Evolutionary conservation across 2,888 invertebrate genomes (phyloP).

Genomic region (Caenorhabditis sp.): DNA sequence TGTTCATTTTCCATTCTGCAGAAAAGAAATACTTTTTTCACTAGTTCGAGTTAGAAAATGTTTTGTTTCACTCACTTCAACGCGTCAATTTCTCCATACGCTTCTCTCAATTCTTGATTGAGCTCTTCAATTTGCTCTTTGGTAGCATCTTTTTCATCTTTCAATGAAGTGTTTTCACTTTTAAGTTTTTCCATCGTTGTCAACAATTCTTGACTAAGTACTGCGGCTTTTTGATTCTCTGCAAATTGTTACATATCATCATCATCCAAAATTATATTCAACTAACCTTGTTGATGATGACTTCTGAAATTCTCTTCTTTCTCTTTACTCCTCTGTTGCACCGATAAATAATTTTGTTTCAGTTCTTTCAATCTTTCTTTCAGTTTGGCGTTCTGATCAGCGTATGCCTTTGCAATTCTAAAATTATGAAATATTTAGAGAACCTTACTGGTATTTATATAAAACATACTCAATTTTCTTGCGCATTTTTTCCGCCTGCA

Average conservation of each 20-base stretch:
- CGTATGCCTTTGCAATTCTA: constrained; percentile 43
- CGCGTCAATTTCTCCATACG: constrained; percentile 32
- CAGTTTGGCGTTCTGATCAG: constrained; percentile 41
- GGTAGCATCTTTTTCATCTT: constrained; percentile 3
- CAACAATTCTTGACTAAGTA: neutral
- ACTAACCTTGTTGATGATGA: neutral
- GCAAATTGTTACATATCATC: neutral
- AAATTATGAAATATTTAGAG: constrained; percentile 3
- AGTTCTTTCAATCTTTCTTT: constrained; percentile 35
- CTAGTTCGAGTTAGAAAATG: no score
- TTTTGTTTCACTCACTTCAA: constrained; percentile 14
- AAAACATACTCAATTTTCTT: constrained; percentile 3
- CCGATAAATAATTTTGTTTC: constrained; percentile 11
- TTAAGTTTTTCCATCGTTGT: neutral
- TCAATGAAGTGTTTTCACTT: neutral
- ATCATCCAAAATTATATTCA: no score
- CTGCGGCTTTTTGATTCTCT: neutral
- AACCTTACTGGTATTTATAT: neutral
- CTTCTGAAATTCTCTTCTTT: neutral
- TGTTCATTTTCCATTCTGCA: constrained; percentile 39
- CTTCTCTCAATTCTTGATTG: constrained; percentile 21
- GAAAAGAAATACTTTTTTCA: constrained; percentile 11
- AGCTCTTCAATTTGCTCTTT: constrained; percentile 18
- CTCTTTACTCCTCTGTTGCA: neutral
- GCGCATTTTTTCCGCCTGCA: neutral